Percentiles rank a stretch among this genome's conserved stretches.
Evolutionary conservation across 2,113 vertebrate genomes (phyloP).

Genomic region (Phoenicopterus ruber): DNA sequence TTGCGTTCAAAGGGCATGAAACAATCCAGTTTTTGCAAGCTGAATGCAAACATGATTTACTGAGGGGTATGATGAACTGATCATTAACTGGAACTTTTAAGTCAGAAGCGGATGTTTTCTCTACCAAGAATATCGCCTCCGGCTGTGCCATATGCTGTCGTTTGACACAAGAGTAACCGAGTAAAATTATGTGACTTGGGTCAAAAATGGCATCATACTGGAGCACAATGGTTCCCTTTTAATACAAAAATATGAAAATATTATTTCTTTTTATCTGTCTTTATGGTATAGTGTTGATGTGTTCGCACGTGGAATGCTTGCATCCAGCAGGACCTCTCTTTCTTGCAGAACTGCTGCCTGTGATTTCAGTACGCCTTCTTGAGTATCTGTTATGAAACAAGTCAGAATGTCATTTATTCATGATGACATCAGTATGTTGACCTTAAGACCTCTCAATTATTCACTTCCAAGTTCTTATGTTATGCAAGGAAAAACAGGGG

Average conservation of each 20-base stretch:
- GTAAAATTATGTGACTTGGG: background rate
- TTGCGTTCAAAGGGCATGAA: background rate
- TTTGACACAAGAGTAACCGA: background rate
- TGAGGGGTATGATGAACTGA: background rate
- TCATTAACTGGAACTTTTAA: background rate
- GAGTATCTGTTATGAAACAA: background rate
- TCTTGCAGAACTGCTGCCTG: background rate
- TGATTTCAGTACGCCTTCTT: background rate
- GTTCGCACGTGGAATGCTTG: background rate
- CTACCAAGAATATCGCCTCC: background rate
- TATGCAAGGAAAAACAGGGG: background rate
- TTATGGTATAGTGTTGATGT: rapidly evolving
- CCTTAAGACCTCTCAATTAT: background rate
- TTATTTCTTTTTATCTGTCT: background rate
- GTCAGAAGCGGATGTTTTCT: background rate
- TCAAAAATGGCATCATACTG: background rate
- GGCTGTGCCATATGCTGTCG: background rate
- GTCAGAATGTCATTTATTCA: background rate
- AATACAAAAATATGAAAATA: background rate
- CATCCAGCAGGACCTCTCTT: background rate
- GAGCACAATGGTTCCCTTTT: background rate
- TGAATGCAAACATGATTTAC: background rate
- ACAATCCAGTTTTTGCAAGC: background rate
- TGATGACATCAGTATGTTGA: rapidly evolving
- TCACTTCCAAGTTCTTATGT: background rate